Percentiles rank a stretch among this genome's conserved stretches.
Evolutionary conservation across 1,140 invertebrate genomes (phyloP).

Genomic region (Trichonephila inaurata): DNA sequence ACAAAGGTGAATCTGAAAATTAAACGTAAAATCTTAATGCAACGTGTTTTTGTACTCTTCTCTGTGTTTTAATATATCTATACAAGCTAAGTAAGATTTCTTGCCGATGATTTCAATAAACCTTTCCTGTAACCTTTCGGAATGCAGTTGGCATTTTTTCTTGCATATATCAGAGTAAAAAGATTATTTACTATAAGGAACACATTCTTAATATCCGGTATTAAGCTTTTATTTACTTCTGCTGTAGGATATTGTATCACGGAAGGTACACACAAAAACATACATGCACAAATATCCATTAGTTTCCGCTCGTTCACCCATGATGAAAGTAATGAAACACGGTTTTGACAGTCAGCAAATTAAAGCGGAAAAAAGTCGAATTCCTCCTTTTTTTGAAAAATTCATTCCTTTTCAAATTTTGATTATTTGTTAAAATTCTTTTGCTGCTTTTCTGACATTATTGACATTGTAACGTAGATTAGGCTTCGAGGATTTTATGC

Average conservation of each 20-base stretch:
- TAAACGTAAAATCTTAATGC: not conserved
- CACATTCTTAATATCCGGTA: not conserved
- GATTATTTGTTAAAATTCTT: not conserved
- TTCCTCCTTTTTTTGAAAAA: not conserved
- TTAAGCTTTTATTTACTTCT: constrained; percentile 28
- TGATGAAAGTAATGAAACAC: constrained; percentile 32
- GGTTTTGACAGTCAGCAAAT: not conserved
- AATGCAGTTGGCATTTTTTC: not conserved
- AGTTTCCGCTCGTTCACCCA: not conserved
- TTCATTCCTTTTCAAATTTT: not conserved
- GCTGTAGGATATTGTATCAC: not conserved
- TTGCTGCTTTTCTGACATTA: constrained; percentile 9
- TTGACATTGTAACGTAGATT: not conserved
- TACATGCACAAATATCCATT: not conserved
- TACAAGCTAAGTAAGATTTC: not conserved
- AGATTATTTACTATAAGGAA: not conserved
- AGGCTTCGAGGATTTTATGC: no score
- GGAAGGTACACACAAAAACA: not conserved
- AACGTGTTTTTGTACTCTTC: not conserved
- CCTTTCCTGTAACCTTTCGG: not conserved
- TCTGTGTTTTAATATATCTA: not conserved
- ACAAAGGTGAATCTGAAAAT: not conserved
- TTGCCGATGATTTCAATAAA: not conserved
- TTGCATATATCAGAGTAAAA: not conserved
- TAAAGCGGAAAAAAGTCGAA: no score